These are phyloP conservation scores for Antheraea pernyi DNA, from an alignment of 1,140 invertebrate genomes.

Conservation along the genomic window DNA sequence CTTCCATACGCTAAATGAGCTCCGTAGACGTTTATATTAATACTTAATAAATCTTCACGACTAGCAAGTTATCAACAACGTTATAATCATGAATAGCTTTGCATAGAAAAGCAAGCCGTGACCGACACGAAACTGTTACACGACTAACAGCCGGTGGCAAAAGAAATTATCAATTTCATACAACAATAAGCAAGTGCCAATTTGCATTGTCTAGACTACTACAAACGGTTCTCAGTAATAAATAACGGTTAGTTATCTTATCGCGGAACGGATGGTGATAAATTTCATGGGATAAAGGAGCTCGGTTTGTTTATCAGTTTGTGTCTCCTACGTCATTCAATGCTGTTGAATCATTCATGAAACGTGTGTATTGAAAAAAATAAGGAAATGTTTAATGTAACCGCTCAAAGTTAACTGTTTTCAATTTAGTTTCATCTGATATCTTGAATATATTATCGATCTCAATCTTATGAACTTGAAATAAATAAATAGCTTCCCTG, in stretches of 20 bases:
- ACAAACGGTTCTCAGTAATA: constrained; percentile 49
- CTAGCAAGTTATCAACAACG: neutral
- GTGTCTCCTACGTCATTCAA: constrained; percentile 43
- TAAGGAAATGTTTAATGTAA: too few species aligned
- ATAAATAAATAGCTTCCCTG: too few species aligned
- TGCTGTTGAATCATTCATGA: neutral
- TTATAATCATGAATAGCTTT: neutral
- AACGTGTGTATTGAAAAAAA: neutral
- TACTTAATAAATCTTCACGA: neutral
- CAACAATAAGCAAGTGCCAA: constrained; percentile 46
- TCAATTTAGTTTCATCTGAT: too few species aligned
- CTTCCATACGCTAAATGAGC: too few species aligned
- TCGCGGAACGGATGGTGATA: constrained; percentile 46
- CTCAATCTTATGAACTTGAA: too few species aligned
- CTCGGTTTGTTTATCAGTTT: constrained; percentile 32
- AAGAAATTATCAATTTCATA: constrained; percentile 39
- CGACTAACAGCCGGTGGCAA: constrained; percentile 35
- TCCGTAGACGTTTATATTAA: too few species aligned
- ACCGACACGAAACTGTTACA: constrained; percentile 15
- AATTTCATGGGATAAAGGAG: constrained; percentile 49
- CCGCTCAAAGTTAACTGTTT: too few species aligned
- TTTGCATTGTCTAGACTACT: constrained; percentile 57
- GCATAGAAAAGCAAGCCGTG: constrained; percentile 7
- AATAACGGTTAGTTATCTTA: constrained; percentile 51
- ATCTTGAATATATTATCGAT: too few species aligned